Base-by-base conservation (phyloP, 2,888 invertebrate species). In the Pristionchus arcanus region DNA sequence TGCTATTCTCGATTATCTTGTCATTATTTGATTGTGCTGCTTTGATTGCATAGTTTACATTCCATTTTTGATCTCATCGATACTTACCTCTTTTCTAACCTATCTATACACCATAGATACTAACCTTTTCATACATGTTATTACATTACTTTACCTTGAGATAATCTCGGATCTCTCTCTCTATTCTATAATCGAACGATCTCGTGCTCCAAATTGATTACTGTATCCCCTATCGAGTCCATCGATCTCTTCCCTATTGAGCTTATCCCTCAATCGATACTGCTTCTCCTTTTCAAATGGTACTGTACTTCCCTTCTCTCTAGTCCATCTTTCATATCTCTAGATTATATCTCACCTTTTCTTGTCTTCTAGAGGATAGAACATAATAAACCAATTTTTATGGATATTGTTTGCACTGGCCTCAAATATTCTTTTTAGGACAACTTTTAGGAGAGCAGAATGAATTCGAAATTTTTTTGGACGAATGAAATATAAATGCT, bases 221-320 rank as follows among this genome's bases (percentile, higher is more conserved):
- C 59, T 59, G 59, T 85, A 85, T 85, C 55, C 84, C 59, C 84
- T 55, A 11, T 85, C 84, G 59, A 85, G 37, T 59, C 84, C 28
- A 85, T 85, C 59, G 84, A 85, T 85, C 84, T 85, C 84, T 59
- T 53, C 84, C 55, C 31, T 59, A 19, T 59, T 59, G 84, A 85
- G 84, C 84, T 85, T 85, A 59, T 83, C 49, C 59, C 84, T 84
- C 84, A 84, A 84, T 55, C 84, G 16, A 83, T 59, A 59, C 84
- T 85, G 84, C 84, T 85, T 85, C 34, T 85, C 31, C n/a, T 53
- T 49, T 83, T 34, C 84, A 16, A 85, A 59, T 85, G 59, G 59
- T 59, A 85, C 59, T 59, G 84, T 59, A 85, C 59, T 59, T 34
- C 55, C 37, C 53, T 37, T 21, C 42, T 59, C 84, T 85, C 84